Evolutionary conservation across 2,888 invertebrate species (phyloP).

Genomic region (Aphodius sticticus): DNA sequence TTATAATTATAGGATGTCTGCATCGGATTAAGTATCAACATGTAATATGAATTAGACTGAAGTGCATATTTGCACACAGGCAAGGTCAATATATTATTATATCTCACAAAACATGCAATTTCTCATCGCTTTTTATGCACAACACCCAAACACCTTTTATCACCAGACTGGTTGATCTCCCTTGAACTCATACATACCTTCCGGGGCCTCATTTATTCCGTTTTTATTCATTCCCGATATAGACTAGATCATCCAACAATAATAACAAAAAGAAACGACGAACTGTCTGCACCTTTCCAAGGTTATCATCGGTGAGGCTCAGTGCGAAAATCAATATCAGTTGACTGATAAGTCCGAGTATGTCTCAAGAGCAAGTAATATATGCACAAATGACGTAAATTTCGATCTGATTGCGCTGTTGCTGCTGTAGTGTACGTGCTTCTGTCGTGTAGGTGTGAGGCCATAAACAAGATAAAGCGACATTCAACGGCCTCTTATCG

Average conservation of each 20-base stretch:
- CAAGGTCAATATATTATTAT: background rate
- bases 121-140: background rate
- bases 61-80: background rate
- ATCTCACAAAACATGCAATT: background rate
- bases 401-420: constrained; percentile 6
- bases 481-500: constrained; percentile 27
- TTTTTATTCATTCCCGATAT: background rate
- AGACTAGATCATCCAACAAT: background rate
- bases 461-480: constrained; percentile 22
- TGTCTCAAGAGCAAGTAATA: constrained; percentile 19
- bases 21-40: background rate
- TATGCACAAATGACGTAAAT: constrained; percentile 17
- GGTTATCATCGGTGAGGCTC: constrained; percentile 13
- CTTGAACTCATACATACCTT: background rate
- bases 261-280: background rate
- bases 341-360: constrained; percentile 18
- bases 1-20: background rate
- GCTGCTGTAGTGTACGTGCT: background rate
- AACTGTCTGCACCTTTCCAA: constrained; percentile 15
- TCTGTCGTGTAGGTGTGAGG: constrained; percentile 20
- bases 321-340: constrained; percentile 16
- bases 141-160: background rate
- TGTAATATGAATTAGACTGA: background rate
- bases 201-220: background rate
- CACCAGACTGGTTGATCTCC: background rate